phyloP scores from a whole-genome alignment of 2,797 vertebrate species.

The Phaenicophaeus curvirostris region DNA sequence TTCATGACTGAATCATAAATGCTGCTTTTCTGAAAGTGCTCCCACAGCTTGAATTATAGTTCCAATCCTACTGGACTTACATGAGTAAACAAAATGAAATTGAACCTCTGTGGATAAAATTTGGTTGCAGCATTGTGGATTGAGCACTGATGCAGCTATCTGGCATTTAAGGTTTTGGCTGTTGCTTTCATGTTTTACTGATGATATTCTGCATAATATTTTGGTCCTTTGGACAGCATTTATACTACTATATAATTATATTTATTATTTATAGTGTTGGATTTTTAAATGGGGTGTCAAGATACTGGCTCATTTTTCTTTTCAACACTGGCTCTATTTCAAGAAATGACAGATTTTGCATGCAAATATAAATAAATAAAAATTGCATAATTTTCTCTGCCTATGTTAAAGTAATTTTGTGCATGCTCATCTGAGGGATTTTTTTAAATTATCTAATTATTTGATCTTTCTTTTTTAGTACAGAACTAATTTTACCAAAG shows the following conservation, averaged over 20 bases:
- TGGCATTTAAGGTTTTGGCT: not conserved
- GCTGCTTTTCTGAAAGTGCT: not conserved
- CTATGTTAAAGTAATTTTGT: constrained; percentile 9
- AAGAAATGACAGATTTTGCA: not conserved
- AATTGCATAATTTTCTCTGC: not conserved
- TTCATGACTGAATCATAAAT: not conserved
- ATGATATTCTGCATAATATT: not conserved
- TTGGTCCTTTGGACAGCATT: not conserved
- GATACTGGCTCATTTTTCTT: not conserved
- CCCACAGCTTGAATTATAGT: not conserved
- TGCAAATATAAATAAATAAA: not conserved
- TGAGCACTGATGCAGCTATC: not conserved
- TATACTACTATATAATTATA: not conserved
- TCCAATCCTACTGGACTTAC: not conserved
- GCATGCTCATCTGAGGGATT: not conserved
- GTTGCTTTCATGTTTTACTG: not conserved
- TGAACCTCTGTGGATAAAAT: not conserved
- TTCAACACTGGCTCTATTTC: not conserved
- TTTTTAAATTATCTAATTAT: not conserved
- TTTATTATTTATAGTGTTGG: not conserved
- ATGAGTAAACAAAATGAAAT: not conserved
- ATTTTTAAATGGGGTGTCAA: not conserved
- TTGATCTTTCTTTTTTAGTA: constrained; percentile 47
- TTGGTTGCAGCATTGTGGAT: not conserved
- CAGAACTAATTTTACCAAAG: constrained; percentile 28